Evolutionary conservation across 2,888 invertebrate species (phyloP), one percentile per base, ranked within the genome.

Genomic region (Theretra japonica): DNA sequence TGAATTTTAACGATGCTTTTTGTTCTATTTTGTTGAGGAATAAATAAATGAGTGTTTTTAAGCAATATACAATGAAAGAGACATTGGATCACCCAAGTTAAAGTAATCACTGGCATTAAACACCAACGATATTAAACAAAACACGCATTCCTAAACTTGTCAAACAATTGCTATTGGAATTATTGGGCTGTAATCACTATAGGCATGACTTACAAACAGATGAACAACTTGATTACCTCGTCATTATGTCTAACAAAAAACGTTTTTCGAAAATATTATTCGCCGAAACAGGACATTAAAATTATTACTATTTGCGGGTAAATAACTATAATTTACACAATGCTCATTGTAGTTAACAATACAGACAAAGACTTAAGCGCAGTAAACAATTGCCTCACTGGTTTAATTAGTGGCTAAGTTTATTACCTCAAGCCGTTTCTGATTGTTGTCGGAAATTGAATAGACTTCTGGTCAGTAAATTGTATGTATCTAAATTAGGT

Each of bases 1-100:
- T 84, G 76, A 81, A 79, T 77, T 70, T 65, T 75, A 82, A 82
- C 80, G 75, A 74, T 75, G 74, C 65, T 8, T 25, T 33, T 79
- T 80, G 75, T 65, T 65, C 65, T 57, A 82, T 80, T 79, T 78
- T 72, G 76, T 48, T 70, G 73, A 75, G 72, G 73, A 78, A 79
- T 77, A 65, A 48, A 41, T 48, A 23, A 48, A 48, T 48, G 23
- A 53, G 53, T 17, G 5, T 53, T 76, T 23, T 33, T 57, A 41
- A 41, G 15, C 41, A 41, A 41, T 41, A 41, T 15, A 41, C 15
- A 41, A 15, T 41, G 41, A 41, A n/a, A 2, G 15, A 41, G 15
- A 41, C 11, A 41, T 41, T 41, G 41, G 41, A 41, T 41, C 41
- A 41, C 41, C 41, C 41, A 41, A 41, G 41, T 41, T 41, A 41